These are phyloP conservation scores for Xiphorhynchus erythropygius DNA, from an alignment of 2,797 vertebrate species.

Conservation along the genomic window DNA sequence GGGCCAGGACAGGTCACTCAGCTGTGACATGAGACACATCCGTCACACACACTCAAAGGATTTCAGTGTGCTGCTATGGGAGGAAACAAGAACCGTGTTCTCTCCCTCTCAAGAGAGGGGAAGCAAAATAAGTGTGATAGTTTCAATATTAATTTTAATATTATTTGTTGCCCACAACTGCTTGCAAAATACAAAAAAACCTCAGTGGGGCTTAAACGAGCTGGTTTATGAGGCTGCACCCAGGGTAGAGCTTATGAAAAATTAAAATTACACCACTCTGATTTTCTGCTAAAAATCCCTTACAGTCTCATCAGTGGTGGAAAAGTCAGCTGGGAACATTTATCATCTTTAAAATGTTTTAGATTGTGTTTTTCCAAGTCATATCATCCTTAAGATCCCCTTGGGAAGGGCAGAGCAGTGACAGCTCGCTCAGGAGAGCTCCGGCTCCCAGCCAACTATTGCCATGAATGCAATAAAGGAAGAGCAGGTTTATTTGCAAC, in stretches of 20 bases:
- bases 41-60: neutral
- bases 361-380: neutral
- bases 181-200: neutral
- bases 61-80: neutral
- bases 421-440: neutral
- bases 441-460: neutral
- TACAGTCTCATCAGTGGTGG: neutral
- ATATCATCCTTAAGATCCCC: neutral
- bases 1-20: neutral
- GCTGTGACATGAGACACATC: neutral
- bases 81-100: neutral
- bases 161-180: neutral
- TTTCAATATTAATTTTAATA: neutral
- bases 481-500: neutral
- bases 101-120: neutral
- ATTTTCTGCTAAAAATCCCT: neutral
- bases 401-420: neutral
- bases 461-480: too few species aligned
- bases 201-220: neutral
- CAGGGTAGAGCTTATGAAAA: neutral
- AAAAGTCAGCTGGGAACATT: neutral
- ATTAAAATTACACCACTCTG: neutral
- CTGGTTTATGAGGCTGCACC: neutral
- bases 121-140: neutral
- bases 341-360: neutral